Percentiles rank a stretch among this genome's conserved stretches.
Conservation (phyloP, 2,113 vertebrate genomes). For the Suricata suricatta region DNA sequence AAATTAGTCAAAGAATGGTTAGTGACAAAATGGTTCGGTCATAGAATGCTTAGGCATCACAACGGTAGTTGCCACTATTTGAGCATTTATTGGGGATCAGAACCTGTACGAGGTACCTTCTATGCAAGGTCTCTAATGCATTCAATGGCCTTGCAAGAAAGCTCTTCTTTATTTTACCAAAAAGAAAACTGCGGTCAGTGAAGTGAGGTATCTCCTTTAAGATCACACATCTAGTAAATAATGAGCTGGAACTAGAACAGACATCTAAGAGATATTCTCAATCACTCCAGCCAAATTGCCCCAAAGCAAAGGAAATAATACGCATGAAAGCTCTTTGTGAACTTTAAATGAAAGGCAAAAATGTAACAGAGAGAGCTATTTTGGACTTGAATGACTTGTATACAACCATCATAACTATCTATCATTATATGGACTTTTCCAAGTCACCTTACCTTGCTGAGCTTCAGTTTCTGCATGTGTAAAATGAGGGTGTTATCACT, state of each 20-base stretch:
- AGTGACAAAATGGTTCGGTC: not conserved
- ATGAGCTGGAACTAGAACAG: not conserved
- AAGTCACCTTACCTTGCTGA: not conserved
- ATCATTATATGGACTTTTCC: not conserved
- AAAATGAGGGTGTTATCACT: not conserved
- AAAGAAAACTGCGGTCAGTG: not conserved
- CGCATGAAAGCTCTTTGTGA: not conserved
- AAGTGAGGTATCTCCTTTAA: not conserved
- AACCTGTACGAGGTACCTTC: not conserved
- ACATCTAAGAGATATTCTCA: not conserved
- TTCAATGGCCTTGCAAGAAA: not conserved
- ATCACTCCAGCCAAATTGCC: not conserved
- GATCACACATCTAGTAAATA: not conserved
- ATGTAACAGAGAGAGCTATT: not conserved
- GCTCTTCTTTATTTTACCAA: not conserved
- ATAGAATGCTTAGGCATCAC: not conserved
- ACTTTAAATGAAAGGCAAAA: not conserved
- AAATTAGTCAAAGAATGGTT: not conserved
- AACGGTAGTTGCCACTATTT: not conserved
- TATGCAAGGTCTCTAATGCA: not conserved
- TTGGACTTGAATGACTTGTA: not conserved
- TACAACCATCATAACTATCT: not conserved
- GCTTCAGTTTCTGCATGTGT: not conserved
- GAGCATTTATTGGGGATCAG: not conserved
- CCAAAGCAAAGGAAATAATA: not conserved